Evolutionary conservation across 2,113 vertebrate species (phyloP), one percentile per base, ranked within the genome.

Genomic region (Anser cygnoides): DNA sequence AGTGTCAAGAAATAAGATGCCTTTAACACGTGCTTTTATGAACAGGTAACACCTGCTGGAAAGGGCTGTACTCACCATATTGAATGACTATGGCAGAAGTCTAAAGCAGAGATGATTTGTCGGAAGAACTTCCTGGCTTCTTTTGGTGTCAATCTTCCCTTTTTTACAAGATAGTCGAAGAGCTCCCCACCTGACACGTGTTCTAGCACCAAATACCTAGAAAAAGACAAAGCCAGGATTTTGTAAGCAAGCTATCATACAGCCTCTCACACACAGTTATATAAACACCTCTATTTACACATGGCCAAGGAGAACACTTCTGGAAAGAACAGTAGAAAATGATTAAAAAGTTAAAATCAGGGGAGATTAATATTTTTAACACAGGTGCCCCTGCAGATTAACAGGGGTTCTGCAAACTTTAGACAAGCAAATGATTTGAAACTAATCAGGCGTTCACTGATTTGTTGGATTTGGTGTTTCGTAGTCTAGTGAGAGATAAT

Each of bases 51-150:
- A 67, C 52, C 57, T 0, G 0, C 6, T 81, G 81, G 80, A 58
- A 81, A 44, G 5, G 57, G 43, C 67, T 85, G 37, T 88, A 97
- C 99, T 98, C 97, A 99, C 99, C 99, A 99, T 98, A 99, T 99
- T 77, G 99, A 99, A 97, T 99, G 99, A 98, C 99, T 99, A 98
- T 99, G 99, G 98, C 99, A 99, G 97, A 99, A 99, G 96, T 99
- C 99, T 96, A 99, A 98, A 15, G 99, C 99, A 33, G 99, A 99
- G 98, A 99, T 99, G 97, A 99, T 99, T 97, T 99, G 99, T 98
- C 99, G 98, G 98, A 99, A 99, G 98, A 99, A 99, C 96, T 99
- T 99, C 58, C 99, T 98, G 91, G 99, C 99, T 97, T 99, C 99
- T 97, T 99, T 99, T 94, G 99, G 99, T 74, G 99, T 99, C 97